A percentile compares a stretch with the other conserved stretches of the same genome.
Conservation (phyloP, 2,888 invertebrate species). For the Pinctada fucata region DNA sequence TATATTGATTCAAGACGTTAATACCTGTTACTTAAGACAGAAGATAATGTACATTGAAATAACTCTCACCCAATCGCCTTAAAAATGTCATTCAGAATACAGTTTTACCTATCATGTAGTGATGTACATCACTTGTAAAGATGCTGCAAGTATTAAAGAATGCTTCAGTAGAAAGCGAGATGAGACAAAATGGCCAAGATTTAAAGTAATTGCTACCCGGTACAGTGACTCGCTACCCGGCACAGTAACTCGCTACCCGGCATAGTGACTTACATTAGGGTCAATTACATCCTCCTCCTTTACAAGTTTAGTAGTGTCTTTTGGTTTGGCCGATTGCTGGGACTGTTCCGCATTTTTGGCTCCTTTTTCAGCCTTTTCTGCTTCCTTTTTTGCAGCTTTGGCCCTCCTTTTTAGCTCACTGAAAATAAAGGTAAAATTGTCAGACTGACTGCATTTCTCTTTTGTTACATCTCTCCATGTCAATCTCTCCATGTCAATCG, state of each 20-base stretch:
- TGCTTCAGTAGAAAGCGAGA: no score
- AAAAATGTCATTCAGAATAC: no score
- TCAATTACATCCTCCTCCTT: conserved; percentile 88
- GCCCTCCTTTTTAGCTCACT: conserved; percentile 95
- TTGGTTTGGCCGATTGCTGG: conserved; percentile 37
- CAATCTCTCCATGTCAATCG: no score
- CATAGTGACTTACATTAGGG: conserved; percentile 83
- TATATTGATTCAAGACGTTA: not conserved
- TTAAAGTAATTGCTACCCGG: no score
- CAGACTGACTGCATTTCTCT: no score
- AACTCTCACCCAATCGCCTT: no score
- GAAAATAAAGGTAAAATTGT: conserved; percentile 42
- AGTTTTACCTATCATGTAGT: no score
- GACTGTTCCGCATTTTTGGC: conserved; percentile 74
- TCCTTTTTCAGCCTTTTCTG: conserved; percentile 90
- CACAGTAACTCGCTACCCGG: not conserved
- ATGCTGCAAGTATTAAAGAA: no score
- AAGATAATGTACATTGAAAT: not conserved
- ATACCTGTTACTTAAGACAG: not conserved
- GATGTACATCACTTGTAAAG: no score
- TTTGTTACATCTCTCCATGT: no score
- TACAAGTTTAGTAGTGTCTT: conserved; percentile 35
- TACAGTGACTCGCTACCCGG: not conserved
- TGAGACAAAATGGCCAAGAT: no score
- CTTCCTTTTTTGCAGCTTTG: conserved; percentile 94